Conservation (phyloP, 2,888 invertebrate genomes). For the Phania funesta region DNA sequence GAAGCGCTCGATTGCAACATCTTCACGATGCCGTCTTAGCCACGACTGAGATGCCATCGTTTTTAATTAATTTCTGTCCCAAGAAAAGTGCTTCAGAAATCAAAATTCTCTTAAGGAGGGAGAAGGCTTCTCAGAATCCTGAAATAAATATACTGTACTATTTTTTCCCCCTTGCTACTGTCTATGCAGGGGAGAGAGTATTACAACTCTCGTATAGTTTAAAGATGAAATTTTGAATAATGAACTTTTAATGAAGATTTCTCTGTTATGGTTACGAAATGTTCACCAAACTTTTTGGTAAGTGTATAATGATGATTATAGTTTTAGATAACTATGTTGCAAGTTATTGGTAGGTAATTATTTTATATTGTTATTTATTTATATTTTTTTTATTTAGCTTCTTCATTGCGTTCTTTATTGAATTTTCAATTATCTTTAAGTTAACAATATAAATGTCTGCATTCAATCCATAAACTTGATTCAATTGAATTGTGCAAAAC, state of each 20-base stretch:
- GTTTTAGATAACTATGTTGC: slow-evolving; percentile 41
- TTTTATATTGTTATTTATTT: slow-evolving; percentile 54
- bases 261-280: neutral
- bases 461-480: slow-evolving; percentile 42
- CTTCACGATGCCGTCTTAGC: no score
- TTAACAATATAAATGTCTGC: slow-evolving; percentile 30
- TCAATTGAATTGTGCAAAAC: slow-evolving; percentile 34
- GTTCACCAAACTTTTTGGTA: neutral
- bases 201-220: no score
- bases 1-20: no score
- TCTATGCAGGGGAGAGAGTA: no score
- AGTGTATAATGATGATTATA: neutral
- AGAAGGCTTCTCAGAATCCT: no score
- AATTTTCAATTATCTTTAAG: slow-evolving; percentile 57
- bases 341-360: slow-evolving; percentile 58
- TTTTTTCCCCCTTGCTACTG: no score
- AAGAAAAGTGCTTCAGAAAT: no score
- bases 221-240: neutral
- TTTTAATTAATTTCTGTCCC: no score
- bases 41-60: no score
- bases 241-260: no score
- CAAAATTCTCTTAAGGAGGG: no score
- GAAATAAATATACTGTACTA: no score
- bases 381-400: neutral
- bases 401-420: slow-evolving; percentile 28